Conservation (phyloP, 2,797 vertebrate genomes). For the Eulemur albifrons region DNA sequence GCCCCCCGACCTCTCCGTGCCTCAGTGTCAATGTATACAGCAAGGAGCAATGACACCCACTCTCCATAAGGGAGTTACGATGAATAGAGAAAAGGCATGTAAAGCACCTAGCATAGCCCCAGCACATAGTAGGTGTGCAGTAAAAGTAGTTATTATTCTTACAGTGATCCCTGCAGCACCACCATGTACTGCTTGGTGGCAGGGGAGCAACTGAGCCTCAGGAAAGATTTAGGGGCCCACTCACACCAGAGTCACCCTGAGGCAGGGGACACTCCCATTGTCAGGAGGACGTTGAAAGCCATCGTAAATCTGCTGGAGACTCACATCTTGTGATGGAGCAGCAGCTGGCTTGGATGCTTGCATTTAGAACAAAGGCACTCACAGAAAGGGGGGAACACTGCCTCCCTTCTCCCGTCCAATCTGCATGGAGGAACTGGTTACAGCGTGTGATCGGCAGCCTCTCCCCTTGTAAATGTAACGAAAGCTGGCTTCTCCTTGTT, state of each 20-base stretch:
- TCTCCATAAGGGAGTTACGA: background rate
- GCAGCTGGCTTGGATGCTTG: background rate
- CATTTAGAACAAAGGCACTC: background rate
- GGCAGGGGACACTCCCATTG: background rate
- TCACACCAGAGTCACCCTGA: background rate
- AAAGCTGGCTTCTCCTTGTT: background rate
- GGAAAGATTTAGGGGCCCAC: background rate
- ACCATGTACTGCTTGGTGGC: background rate
- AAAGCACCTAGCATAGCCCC: accelerated
- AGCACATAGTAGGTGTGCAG: background rate
- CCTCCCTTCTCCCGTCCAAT: background rate
- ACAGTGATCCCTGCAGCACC: background rate
- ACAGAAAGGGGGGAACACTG: background rate
- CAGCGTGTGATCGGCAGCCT: background rate
- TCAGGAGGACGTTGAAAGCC: background rate
- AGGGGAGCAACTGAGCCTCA: background rate
- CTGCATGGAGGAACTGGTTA: background rate
- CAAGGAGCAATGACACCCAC: accelerated
- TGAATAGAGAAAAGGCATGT: background rate
- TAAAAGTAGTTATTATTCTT: background rate
- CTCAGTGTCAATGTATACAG: background rate
- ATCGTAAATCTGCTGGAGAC: background rate
- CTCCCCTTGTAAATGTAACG: background rate
- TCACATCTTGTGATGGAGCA: background rate
- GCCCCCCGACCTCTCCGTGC: background rate